These are phyloP conservation scores for Drepanosiphum platanoidis DNA, from an alignment of 2,888 invertebrate species.

Conservation along the genomic window DNA sequence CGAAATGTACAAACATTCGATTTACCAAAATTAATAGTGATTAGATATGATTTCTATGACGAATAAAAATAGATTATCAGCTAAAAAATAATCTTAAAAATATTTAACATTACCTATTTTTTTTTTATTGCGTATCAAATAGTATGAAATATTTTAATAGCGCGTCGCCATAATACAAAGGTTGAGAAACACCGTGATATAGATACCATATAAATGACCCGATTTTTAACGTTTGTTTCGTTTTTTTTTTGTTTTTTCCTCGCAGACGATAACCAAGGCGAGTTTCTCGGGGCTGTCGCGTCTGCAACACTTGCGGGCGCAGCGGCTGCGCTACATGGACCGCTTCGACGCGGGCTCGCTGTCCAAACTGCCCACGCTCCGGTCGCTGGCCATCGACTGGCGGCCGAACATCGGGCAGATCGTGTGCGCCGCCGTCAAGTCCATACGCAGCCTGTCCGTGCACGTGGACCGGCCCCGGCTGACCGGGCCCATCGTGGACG, in stretches of 20 bases:
- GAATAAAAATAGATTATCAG: no score
- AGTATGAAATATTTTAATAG: no score
- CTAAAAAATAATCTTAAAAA: no score
- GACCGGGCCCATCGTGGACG: conserved; percentile 79
- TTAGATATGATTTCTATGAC: no score
- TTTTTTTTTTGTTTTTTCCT: conserved; percentile 42
- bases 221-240: no score
- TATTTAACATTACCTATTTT: no score
- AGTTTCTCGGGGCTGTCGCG: conserved; percentile 78
- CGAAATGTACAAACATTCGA: no score
- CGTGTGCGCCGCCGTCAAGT: conserved; percentile 75
- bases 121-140: no score
- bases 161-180: no score
- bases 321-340: conserved; percentile 78
- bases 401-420: conserved; percentile 81
- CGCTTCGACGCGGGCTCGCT: conserved; percentile 81
- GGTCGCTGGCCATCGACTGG: conserved; percentile 64
- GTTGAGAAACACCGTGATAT: no score
- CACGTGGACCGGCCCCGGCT: conserved; percentile 80
- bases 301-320: conserved; percentile 79
- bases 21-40: no score
- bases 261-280: conserved; percentile 76
- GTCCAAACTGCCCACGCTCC: conserved; percentile 70
- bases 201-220: no score
- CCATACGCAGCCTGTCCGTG: conserved; percentile 79